Conservation (phyloP, 2,113 vertebrate genomes). For the Amphiprion percula region DNA sequence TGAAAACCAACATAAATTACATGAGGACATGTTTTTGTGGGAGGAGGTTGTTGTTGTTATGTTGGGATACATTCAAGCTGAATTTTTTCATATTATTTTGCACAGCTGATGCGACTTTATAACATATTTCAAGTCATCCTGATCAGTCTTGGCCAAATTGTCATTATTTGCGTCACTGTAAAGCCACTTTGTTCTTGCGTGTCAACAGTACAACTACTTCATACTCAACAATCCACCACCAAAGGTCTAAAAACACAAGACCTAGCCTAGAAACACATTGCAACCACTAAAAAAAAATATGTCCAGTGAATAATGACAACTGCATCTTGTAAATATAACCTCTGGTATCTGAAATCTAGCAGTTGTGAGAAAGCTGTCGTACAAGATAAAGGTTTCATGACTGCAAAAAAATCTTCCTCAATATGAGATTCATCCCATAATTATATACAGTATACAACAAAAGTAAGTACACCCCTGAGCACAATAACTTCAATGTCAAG, state of each 20-base stretch:
- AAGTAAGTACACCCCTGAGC: too few species aligned
- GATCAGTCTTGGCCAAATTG: background rate
- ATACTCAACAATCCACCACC: conserved; percentile 2
- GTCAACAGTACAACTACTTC: conserved; percentile 11
- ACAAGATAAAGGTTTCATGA: background rate
- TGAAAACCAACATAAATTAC: conserved; percentile 18
- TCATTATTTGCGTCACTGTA: background rate
- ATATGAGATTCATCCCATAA: background rate
- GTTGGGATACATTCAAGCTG: background rate
- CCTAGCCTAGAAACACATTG: background rate
- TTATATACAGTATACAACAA: background rate
- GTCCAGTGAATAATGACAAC: conserved; percentile 4
- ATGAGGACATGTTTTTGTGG: conserved; percentile 2
- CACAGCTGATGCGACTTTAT: background rate
- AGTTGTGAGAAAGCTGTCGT: background rate
- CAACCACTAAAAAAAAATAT: conserved; percentile 14
- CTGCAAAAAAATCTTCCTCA: background rate
- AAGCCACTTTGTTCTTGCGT: background rate
- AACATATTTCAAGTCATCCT: background rate
- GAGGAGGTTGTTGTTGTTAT: conserved; percentile 11
- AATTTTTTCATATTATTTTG: background rate
- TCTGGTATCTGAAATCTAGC: background rate
- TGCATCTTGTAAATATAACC: conserved; percentile 15
- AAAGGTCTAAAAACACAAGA: background rate
- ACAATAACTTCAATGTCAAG: background rate